Conservation (phyloP, 1,140 invertebrate species). For the Caerostris extrusa region DNA sequence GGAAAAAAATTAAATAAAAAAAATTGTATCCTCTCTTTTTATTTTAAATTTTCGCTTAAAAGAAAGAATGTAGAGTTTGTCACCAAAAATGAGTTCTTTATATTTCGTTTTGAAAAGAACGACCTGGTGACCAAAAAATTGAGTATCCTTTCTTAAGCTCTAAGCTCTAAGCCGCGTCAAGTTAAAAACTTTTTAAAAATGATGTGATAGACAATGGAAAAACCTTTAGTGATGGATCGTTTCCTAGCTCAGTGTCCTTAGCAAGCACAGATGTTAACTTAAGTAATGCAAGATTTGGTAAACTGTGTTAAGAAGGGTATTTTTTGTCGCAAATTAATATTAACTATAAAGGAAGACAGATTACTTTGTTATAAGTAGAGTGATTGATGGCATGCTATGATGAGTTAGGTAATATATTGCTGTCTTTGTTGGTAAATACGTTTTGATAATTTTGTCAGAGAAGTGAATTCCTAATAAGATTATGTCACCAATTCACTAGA, state of each 20-base stretch:
- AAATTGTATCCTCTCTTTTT: no score
- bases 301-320: background rate
- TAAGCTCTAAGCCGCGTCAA: background rate
- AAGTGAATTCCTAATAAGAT: no score
- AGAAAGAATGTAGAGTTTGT: no score
- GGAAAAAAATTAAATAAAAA: no score
- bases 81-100: no score
- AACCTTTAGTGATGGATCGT: constrained; percentile 6
- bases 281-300: background rate
- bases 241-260: background rate
- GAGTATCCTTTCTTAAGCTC: background rate
- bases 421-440: background rate
- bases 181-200: background rate
- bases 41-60: no score
- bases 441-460: no score
- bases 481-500: no score
- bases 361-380: background rate
- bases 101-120: no score
- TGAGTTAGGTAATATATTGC: background rate
- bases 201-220: background rate
- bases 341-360: background rate
- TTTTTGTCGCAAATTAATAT: constrained; percentile 9
- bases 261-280: constrained; percentile 1
- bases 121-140: background rate
- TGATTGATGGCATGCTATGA: background rate